Evolutionary conservation across 2,113 vertebrate genomes (phyloP), one percentile per base, ranked within the genome.

Genomic region (Ranitomeya variabilis): DNA sequence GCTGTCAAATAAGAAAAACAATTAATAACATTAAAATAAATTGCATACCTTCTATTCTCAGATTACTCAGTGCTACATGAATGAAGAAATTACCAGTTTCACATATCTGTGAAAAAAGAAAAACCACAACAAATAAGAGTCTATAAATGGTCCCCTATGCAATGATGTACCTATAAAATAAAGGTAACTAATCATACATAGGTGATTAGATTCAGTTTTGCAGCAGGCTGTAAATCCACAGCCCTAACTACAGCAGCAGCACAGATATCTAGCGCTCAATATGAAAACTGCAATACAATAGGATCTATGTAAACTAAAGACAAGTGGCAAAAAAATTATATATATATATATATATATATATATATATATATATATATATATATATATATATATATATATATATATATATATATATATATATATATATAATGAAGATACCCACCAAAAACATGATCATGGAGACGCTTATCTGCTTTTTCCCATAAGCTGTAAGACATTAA

Each of bases 61-160:
- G 93, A 87, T 93, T 95, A 90, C 93, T 96, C 59, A 97, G 94
- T 51, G 93, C 93, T 93, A 97, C 88, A 1, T 97, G 95, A 87
- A 97, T 96, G 83, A 96, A 97, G 92, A 97, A 97, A 91, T 97
- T 97, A 18, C 97, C 97, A 80, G 95, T 92, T 93, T 97, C 96
- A 93, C 97, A 97, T 15, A 97, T 90, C 97, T 97, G 91, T 92
- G 92, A 94, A 91, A 84, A 81, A 55, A 15, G 82, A 11, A 83
- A 31, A 19, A 73, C 26, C 3, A 73, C 2, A 73, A 3, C 8
- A 74, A 8, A 51, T 1, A 74, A 10, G 12, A 69, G 14, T 15
- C 37, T 45, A 4, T 45, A 45, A 45, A 2, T 45, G 37, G 37
- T 45, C 37, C 5, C 37, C 37, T 45, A 45, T 45, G 37, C 37